A percentile compares a stretch with the other conserved stretches of the same genome.
phyloP scores from a whole-genome alignment of 2,888 invertebrate species.

The Lepidochrysops patricia region DNA sequence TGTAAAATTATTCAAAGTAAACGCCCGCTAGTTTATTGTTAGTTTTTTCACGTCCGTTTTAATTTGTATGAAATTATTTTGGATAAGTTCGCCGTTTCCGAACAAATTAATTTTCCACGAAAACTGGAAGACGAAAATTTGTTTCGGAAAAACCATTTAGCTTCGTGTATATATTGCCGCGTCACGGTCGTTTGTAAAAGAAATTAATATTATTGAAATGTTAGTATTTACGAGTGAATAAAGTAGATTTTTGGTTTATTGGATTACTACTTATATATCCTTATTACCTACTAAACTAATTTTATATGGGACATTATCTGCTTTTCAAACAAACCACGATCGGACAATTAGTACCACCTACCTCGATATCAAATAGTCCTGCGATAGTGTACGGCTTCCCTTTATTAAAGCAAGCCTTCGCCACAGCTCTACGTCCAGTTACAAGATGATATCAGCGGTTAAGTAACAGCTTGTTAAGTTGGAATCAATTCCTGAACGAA shows the following conservation, averaged over 20 bases:
- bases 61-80: not conserved
- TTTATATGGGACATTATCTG: no score
- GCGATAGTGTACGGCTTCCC: no score
- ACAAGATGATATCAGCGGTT: not conserved
- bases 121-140: not conserved
- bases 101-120: not conserved
- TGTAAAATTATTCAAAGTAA: not conserved
- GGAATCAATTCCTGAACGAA: not conserved
- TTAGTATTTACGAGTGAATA: no score
- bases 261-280: no score
- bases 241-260: no score
- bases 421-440: not conserved
- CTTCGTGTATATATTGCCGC: not conserved
- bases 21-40: not conserved
- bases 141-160: not conserved
- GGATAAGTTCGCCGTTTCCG: not conserved
- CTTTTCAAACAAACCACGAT: no score
- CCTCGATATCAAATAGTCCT: no score
- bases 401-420: no score
- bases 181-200: not conserved
- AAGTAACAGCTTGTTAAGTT: conserved; percentile 6
- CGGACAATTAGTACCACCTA: no score
- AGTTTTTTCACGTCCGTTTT: not conserved
- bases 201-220: not conserved
- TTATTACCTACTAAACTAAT: no score